A percentile compares a stretch with the other conserved stretches of the same genome.
Evolutionary conservation across 2,113 vertebrate genomes (phyloP).

Genomic region (Muntiacus muntjak): DNA sequence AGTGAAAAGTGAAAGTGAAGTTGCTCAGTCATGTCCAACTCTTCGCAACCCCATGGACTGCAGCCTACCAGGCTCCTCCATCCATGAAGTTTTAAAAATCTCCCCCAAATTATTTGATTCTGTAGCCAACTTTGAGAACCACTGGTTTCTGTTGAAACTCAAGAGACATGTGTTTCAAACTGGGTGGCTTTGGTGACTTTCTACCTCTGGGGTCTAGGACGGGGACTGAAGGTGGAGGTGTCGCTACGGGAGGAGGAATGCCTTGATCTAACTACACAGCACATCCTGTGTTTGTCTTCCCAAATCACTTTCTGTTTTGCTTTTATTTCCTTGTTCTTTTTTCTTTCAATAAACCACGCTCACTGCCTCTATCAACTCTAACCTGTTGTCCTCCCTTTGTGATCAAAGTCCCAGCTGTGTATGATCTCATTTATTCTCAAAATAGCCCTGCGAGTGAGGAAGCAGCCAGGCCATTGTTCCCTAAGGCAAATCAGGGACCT

Average conservation of each 20-base stretch:
- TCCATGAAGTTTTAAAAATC: background rate
- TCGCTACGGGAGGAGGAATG: background rate
- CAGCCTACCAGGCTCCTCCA: too few species aligned
- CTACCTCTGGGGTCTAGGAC: background rate
- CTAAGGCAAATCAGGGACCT: background rate
- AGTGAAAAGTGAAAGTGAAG: too few species aligned
- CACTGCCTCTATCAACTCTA: background rate
- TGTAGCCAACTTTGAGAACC: background rate
- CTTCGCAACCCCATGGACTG: too few species aligned
- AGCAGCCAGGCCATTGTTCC: background rate
- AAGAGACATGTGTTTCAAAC: background rate
- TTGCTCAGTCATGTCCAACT: too few species aligned
- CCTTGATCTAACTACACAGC: background rate
- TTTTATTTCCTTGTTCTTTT: slow-evolving; percentile 36
- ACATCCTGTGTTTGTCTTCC: slow-evolving; percentile 40
- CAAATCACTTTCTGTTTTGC: slow-evolving; percentile 48
- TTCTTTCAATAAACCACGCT: background rate
- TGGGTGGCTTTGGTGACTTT: background rate
- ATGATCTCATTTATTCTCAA: slow-evolving; percentile 50
- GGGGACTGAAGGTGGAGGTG: background rate
- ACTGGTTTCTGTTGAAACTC: background rate
- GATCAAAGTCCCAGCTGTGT: slow-evolving; percentile 49
- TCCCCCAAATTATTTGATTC: background rate
- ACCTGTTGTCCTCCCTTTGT: background rate
- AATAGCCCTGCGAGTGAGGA: slow-evolving; percentile 6